phyloP scores from a whole-genome alignment of 53 echinoderm and acorn worm species.

The Apostichopus leukothele region DNA sequence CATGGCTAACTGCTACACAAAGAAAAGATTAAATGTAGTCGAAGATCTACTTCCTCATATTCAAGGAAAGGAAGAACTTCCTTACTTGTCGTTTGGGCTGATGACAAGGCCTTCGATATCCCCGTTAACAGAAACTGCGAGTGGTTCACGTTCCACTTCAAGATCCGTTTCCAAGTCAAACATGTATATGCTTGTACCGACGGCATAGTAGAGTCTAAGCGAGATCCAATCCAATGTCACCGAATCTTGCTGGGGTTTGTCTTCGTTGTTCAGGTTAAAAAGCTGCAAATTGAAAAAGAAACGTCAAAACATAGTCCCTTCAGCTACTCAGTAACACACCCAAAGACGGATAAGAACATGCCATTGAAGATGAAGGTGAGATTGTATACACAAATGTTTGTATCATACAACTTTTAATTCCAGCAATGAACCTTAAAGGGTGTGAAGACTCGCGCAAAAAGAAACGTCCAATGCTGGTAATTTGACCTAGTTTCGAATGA shows the following conservation, averaged over 20 bases:
- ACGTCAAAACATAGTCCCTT: neutral
- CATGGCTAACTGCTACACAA: too few species aligned
- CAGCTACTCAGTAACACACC: too few species aligned
- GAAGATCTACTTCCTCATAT: neutral
- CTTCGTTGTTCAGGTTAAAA: neutral
- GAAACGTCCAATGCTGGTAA: too few species aligned
- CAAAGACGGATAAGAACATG: too few species aligned
- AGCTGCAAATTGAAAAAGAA: neutral
- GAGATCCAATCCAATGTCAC: constrained; percentile 66
- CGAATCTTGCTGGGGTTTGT: constrained; percentile 21
- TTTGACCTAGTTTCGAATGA: too few species aligned
- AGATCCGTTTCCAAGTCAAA: constrained; percentile 49
- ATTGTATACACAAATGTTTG: too few species aligned
- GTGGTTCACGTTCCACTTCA: neutral
- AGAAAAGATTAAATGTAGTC: too few species aligned
- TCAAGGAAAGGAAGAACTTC: neutral
- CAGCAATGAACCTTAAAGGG: too few species aligned
- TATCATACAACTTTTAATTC: too few species aligned
- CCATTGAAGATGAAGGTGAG: too few species aligned
- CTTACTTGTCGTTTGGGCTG: constrained; percentile 59
- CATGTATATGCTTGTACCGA: constrained; percentile 32
- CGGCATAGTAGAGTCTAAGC: constrained; percentile 62
- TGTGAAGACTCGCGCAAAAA: too few species aligned
- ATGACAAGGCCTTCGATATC: constrained; percentile 49
- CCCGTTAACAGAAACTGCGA: neutral